Evolutionary conservation across 2,113 vertebrate species (phyloP), one percentile per base, ranked within the genome.

Genomic region (Chlamydotis undulata): DNA sequence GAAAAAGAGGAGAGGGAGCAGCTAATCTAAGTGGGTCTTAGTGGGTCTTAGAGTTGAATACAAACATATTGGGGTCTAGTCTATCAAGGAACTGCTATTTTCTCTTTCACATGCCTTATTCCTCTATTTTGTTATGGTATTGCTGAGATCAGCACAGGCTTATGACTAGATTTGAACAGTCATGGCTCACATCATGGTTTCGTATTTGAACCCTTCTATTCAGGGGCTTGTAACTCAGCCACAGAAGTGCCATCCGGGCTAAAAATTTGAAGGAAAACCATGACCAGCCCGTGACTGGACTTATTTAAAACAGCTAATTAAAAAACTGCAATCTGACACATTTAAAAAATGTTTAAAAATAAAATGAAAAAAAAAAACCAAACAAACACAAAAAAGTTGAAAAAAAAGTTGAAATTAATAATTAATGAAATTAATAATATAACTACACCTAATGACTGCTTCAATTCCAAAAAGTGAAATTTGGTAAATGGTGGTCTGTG

Each of bases 211-310:
- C 97, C 94, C 95, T 98, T 96, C 90, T 96, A 6, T 97, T 95
- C 95, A 89, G 97, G 96, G 97, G 94, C 95, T 97, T 97, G 95
- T 83, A 97, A 97, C 97, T 97, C 96, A 93, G 78, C 95, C 90
- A 90, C 86, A 77, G 68, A 71, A 85, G 59, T 95, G 69, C 79
- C 39, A 10, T 73, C n/a, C 53, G 75, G 96, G 84, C 69, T 55
- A 90, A 60, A 49, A 76, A 65, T n/a, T 59, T 19, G 67, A 85
- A 94, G 29, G 47, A 49, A 52, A 93, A 52, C 60, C 49, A 37
- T n/a, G 71, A 75, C 47, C 12, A 82, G 69, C 76, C 74, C 15
- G 0, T 24, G 25, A 82, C 15, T 49, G 59, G 79, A 75, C 80
- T 90, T 64, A 21, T 0, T 71, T 55, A 67, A 93, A 96, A 64